Evolutionary conservation across 2,113 vertebrate species (phyloP).

Genomic region (Sarotherodon lohbergeri): DNA sequence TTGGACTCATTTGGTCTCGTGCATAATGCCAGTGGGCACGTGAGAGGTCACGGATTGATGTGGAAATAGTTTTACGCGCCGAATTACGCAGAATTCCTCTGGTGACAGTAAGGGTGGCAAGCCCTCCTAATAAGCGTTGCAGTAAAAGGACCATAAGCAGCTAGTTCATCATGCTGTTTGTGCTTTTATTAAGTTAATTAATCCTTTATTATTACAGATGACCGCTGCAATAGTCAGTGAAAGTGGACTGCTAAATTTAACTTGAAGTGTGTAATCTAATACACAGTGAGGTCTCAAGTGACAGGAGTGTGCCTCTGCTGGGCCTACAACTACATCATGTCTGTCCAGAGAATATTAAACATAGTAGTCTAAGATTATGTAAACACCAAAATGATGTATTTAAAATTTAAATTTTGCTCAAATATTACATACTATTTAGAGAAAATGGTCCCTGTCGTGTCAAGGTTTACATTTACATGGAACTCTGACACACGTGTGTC

Average conservation of each 20-base stretch:
- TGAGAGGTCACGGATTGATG: neutral
- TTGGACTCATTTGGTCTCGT: neutral
- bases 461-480: neutral
- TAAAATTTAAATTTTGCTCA: neutral
- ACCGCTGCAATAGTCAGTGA: constrained; percentile 20
- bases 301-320: constrained; percentile 1
- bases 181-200: neutral
- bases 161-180: neutral
- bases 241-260: constrained; percentile 73
- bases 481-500: neutral
- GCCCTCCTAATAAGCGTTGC: neutral
- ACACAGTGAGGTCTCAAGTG: constrained; percentile 44
- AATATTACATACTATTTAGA: neutral
- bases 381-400: neutral
- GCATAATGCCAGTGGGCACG: constrained; percentile 15
- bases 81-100: neutral
- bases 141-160: neutral
- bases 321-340: neutral
- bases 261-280: constrained; percentile 65
- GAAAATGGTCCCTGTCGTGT: neutral
- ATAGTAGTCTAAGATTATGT: neutral
- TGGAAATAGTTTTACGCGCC: constrained; percentile 37
- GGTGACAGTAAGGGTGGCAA: neutral
- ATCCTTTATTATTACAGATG: neutral
- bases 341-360: neutral